Evolutionary conservation across 1,140 invertebrate genomes (phyloP).

Genomic region (Sminthurinus signatus): DNA sequence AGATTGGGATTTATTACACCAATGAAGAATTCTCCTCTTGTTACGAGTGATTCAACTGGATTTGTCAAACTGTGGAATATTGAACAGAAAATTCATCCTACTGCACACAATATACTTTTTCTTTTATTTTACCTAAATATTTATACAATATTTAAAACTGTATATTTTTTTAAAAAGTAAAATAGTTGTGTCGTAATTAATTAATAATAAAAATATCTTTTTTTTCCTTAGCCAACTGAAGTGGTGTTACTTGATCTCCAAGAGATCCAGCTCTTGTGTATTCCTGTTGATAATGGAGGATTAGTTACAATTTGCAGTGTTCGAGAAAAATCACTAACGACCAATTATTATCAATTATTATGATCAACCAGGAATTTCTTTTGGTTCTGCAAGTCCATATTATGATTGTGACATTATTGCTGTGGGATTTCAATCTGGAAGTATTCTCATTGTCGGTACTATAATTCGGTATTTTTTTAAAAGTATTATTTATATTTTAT

Average conservation of each 20-base stretch:
- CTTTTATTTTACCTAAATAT: background rate
- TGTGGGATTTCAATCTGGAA: constrained; percentile 29
- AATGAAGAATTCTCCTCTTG: constrained; percentile 18
- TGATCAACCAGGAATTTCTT: constrained; percentile 8
- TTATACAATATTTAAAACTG: background rate
- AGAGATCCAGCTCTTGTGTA: constrained; percentile 22
- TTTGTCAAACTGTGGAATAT: constrained; percentile 32
- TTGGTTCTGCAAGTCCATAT: constrained; percentile 26
- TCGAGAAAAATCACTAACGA: constrained; percentile 2
- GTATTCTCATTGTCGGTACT: constrained; percentile 29
- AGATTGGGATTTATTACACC: constrained; percentile 12
- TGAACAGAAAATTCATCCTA: constrained; percentile 2
- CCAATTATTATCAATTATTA: constrained; percentile 20
- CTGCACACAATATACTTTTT: constrained; percentile 18
- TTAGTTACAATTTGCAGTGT: constrained; percentile 24
- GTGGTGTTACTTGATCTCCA: constrained; percentile 27
- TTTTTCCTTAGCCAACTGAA: background rate
- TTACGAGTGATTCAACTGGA: constrained; percentile 31
- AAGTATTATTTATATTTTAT: too few relatives aligned
- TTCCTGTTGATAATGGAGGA: constrained; percentile 22
- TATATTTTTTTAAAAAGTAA: background rate
- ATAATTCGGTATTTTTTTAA: too few relatives aligned
- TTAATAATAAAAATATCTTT: too few relatives aligned
- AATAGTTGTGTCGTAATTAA: background rate
- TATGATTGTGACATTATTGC: constrained; percentile 35